These are phyloP conservation scores for Cephalopterus ornatus DNA, from an alignment of 2,113 vertebrate genomes.

Conservation along the genomic window DNA sequence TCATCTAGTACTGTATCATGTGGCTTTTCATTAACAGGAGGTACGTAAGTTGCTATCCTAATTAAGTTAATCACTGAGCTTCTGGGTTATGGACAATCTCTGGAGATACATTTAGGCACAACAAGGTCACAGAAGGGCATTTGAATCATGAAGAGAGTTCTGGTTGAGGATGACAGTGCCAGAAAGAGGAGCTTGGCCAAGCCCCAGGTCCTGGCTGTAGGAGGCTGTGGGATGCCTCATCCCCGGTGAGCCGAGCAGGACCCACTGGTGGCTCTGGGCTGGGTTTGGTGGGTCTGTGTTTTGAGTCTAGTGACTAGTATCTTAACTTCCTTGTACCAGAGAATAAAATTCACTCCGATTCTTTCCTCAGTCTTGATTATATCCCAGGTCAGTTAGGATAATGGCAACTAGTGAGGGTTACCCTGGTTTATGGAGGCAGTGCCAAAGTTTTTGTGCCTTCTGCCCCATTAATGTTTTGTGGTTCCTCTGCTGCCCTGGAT, in stretches of 20 bases:
- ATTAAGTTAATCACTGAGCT: background rate
- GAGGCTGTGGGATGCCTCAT: background rate
- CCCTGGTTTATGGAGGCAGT: background rate
- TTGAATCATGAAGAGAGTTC: background rate
- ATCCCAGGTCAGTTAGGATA: background rate
- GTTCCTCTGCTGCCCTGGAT: background rate
- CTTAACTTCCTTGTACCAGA: background rate
- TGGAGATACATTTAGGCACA: background rate
- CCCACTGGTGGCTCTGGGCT: background rate
- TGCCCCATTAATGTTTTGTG: background rate
- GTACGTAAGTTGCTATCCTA: background rate
- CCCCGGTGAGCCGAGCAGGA: rapidly evolving
- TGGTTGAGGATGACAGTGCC: background rate
- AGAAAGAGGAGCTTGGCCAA: background rate
- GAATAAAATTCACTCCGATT: background rate
- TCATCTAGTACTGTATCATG: background rate
- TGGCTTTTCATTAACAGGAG: background rate
- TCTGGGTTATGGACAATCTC: background rate
- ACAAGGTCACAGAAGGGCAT: background rate
- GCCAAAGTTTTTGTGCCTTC: background rate
- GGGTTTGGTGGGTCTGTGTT: background rate
- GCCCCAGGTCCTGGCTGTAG: background rate
- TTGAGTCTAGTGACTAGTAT: rapidly evolving
- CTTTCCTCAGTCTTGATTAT: background rate
- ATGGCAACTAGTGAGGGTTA: background rate